Percentiles rank a stretch among this genome's conserved stretches.
phyloP scores from a whole-genome alignment of 2,888 invertebrate genomes.

The Xestia c-nigrum region DNA sequence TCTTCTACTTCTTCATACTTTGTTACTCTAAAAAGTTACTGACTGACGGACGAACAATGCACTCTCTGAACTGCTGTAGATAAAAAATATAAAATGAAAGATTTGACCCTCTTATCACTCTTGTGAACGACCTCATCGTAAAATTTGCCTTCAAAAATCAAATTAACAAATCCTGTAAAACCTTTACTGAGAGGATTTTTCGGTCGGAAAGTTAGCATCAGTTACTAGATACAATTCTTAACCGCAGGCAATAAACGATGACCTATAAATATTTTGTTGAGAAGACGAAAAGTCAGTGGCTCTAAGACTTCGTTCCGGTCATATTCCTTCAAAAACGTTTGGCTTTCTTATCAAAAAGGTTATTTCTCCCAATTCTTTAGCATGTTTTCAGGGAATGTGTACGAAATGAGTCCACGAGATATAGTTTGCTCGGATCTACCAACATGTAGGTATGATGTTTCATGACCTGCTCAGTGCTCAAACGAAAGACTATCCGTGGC shows the following conservation, averaged over 20 bases:
- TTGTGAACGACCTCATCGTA: not conserved
- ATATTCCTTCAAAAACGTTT: too few relatives aligned
- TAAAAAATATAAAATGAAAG: slow-evolving; percentile 2
- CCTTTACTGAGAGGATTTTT: not conserved
- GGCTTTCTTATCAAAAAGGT: too few relatives aligned
- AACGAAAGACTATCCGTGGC: too few relatives aligned
- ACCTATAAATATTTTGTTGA: not conserved
- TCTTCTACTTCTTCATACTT: not conserved
- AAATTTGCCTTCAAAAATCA: not conserved
- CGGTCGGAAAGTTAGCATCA: not conserved
- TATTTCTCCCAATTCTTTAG: too few relatives aligned
- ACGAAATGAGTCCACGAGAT: too few relatives aligned
- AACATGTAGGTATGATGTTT: too few relatives aligned
- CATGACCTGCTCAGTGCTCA: too few relatives aligned
- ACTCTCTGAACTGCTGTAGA: not conserved
- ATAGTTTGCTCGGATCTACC: too few relatives aligned
- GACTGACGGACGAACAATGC: not conserved
- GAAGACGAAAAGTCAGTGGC: not conserved
- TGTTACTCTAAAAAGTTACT: not conserved
- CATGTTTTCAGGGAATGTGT: too few relatives aligned
- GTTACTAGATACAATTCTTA: slow-evolving; percentile 2
- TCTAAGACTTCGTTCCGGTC: too few relatives aligned
- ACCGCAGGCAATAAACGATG: not conserved
- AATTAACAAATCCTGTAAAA: not conserved
- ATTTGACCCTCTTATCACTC: slow-evolving; percentile 13